Conservation (phyloP, 1,140 invertebrate genomes). For the Nasonia longicornis region DNA sequence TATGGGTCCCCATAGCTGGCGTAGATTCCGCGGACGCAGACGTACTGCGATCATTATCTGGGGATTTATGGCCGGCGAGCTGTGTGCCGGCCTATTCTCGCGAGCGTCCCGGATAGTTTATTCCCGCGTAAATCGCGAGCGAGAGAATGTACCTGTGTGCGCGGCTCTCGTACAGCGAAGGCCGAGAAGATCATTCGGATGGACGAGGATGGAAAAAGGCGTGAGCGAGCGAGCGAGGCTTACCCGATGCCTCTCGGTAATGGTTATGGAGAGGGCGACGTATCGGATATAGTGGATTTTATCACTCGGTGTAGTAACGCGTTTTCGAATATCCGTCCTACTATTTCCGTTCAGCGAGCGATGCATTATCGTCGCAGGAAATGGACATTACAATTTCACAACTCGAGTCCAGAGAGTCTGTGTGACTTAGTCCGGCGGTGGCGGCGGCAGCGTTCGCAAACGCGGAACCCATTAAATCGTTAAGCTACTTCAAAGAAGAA, state of each 20-base stretch:
- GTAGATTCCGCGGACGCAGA: constrained; percentile 64
- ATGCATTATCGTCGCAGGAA: neutral
- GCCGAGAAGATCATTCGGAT: constrained; percentile 28
- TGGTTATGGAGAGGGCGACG: no score
- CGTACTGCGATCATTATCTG: constrained; percentile 66
- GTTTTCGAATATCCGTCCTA: no score
- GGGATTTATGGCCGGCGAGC: constrained; percentile 57
- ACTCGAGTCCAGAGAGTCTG: no score
- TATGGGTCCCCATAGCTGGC: constrained; percentile 64
- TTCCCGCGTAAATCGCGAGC: constrained; percentile 44
- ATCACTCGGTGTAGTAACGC: no score
- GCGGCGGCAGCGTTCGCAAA: neutral
- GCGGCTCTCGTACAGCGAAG: neutral
- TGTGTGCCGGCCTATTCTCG: constrained; percentile 41
- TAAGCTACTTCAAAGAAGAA: neutral
- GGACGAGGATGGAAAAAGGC: constrained; percentile 20
- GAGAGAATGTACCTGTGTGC: neutral
- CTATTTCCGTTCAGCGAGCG: no score
- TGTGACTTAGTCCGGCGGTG: neutral
- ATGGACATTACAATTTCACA: neutral
- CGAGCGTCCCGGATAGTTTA: constrained; percentile 41
- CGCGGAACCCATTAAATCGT: neutral
- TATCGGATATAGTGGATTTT: no score
- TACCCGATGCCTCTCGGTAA: no score
- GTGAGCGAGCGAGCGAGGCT: neutral